Conservation (phyloP, 2,113 vertebrate species). For the Melanocharis versteri region DNA sequence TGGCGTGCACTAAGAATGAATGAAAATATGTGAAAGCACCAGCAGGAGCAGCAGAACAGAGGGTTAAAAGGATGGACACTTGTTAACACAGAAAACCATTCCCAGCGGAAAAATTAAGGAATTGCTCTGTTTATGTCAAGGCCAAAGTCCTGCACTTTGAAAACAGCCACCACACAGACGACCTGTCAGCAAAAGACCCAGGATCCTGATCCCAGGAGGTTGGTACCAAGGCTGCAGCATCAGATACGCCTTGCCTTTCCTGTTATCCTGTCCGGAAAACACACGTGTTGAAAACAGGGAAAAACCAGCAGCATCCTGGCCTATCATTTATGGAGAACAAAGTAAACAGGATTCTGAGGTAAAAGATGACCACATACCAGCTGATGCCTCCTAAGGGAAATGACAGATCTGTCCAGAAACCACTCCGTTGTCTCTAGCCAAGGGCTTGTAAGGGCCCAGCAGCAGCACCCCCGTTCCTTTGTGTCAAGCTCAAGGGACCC, state of each 20-base stretch:
- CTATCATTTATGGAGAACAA: not conserved
- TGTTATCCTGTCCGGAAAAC: not conserved
- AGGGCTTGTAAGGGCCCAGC: not conserved
- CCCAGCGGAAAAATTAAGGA: not conserved
- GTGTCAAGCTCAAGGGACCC: not conserved
- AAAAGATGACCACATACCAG: not conserved
- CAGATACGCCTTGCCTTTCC: not conserved
- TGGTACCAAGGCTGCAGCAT: not conserved
- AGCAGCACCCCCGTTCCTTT: not conserved
- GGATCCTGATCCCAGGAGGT: not conserved
- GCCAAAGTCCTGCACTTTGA: not conserved
- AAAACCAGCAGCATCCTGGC: not conserved
- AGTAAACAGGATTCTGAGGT: not conserved
- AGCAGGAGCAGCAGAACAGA: not conserved
- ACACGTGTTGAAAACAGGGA: rapidly evolving
- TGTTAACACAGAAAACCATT: not conserved
- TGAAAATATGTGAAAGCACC: not conserved
- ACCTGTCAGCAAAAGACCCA: not conserved
- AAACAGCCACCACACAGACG: not conserved
- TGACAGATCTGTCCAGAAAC: not conserved
- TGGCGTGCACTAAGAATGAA: not conserved
- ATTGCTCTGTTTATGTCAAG: not conserved
- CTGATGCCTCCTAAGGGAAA: not conserved
- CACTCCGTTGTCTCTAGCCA: not conserved
- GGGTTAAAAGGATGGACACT: not conserved